Base-by-base conservation (phyloP, 2,888 invertebrate genomes). In the Brenthis hecate region DNA sequence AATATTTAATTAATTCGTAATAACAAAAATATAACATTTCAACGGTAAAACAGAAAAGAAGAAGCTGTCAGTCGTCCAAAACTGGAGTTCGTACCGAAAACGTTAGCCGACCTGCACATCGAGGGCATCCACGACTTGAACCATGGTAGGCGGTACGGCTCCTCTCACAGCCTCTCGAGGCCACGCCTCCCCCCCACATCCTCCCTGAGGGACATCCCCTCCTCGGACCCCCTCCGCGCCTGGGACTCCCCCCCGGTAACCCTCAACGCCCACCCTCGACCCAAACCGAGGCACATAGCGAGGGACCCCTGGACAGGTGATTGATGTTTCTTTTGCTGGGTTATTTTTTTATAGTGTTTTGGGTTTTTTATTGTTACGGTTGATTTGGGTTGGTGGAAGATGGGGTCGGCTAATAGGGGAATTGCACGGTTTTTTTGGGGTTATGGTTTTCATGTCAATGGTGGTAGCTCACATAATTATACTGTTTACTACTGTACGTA, bases 21-120 rank as follows among this genome's bases (percentile, higher is more conserved):
- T 19, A 19, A 19, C 19, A 19, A 19, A 19, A 19, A 19, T 19
- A 19, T 19, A 19, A 61, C 13, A 43, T 19, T 13, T 14, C 14
- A 50, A 13, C 32, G 2, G 11, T 43, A 8, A 43, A 43, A 56
- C 85, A 97, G 97, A 94, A 97, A 97, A 92, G 96, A 97, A 81
- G 98, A 98, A 88, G 98, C 98, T 71, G 96, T 96, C 77, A 95
- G 94, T 92, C 96, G 97, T 92, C 98, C 98, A 77, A 97, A 97
- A 93, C 84, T 96, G 90, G 98, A 98, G 91, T 98, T 98, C 89
- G 95, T 97, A 81, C 98, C 98, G 81, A 98, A 98, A 94, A 96
- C 97, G 71, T 93, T 98, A 81, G 94, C 96, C 73, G 98, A 98
- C 91, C 94, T 98, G 75, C 95, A 97, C 91, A 96, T 97, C 89